phyloP scores from a whole-genome alignment of 2,797 vertebrate species.

The Labroides dimidiatus region DNA sequence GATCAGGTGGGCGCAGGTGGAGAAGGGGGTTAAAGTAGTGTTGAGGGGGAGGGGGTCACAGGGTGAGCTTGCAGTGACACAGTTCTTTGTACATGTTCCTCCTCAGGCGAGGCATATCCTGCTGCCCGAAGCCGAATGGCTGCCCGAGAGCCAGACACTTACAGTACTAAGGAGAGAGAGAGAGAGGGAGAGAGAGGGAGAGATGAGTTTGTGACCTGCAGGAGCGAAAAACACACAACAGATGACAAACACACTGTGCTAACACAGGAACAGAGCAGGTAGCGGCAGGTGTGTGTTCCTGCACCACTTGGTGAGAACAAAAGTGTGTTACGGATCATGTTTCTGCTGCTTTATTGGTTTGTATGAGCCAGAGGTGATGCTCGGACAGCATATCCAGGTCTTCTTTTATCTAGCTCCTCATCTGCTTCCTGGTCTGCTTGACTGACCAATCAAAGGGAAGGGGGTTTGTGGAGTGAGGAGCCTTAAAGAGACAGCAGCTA shows the following conservation, averaged over 20 bases:
- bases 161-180: constrained; percentile 86
- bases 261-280: not conserved
- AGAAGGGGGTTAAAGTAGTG: not conserved
- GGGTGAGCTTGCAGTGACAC: constrained; percentile 93
- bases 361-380: too few relatives aligned
- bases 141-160: constrained; percentile 93
- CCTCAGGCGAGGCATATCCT: constrained; percentile 95
- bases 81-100: constrained; percentile 98
- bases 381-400: too few relatives aligned
- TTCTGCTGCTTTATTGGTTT: too few relatives aligned
- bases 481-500: too few relatives aligned
- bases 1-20: constrained; percentile 19
- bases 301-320: too few relatives aligned
- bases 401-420: too few relatives aligned
- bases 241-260: not conserved
- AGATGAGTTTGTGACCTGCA: not conserved
- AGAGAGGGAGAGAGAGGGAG: too few relatives aligned
- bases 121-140: constrained; percentile 92
- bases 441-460: too few relatives aligned
- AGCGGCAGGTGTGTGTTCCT: not conserved
- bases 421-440: too few relatives aligned
- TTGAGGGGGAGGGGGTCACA: constrained; percentile 81
- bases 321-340: too few relatives aligned
- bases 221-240: not conserved
- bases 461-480: too few relatives aligned